A percentile compares a stretch with the other conserved stretches of the same genome.
These are phyloP conservation scores for Drosophila jambulina DNA, from an alignment of 1,140 invertebrate genomes.

Conservation along the genomic window DNA sequence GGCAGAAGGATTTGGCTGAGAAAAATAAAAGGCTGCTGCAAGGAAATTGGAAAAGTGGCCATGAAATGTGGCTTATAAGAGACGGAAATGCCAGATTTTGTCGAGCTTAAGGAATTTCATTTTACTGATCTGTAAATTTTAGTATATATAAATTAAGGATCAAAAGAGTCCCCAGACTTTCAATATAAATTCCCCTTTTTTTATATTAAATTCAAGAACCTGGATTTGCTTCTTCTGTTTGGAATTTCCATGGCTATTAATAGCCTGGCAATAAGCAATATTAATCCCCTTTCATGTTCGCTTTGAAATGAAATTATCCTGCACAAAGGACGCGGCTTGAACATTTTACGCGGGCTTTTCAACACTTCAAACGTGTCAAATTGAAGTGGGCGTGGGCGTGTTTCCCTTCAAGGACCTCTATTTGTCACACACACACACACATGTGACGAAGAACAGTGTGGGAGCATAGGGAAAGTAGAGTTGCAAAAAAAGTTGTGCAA, in stretches of 20 bases:
- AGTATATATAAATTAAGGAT: too few relatives aligned
- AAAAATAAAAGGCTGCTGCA: slow-evolving; percentile 10
- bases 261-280: slow-evolving; percentile 32
- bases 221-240: slow-evolving; percentile 7
- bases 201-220: neutral
- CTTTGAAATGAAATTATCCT: slow-evolving; percentile 46
- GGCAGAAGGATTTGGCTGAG: slow-evolving; percentile 29
- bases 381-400: slow-evolving; percentile 53
- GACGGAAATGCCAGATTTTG: neutral
- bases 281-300: slow-evolving; percentile 52
- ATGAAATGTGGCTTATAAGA: slow-evolving; percentile 28
- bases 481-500: slow-evolving; percentile 13
- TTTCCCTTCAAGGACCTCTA: slow-evolving; percentile 18
- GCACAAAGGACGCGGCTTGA: slow-evolving; percentile 28
- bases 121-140: neutral
- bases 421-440: slow-evolving; percentile 43
- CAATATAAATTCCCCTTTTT: neutral
- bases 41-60: slow-evolving; percentile 32
- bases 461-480: neutral
- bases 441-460: neutral
- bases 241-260: slow-evolving; percentile 44
- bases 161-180: neutral
- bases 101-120: neutral
- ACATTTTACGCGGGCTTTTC: slow-evolving; percentile 51
- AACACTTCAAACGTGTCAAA: slow-evolving; percentile 62